Evolutionary conservation across 2,797 vertebrate genomes (phyloP), one percentile per base, ranked within the genome.

Genomic region (Eleutherodactylus coqui): DNA sequence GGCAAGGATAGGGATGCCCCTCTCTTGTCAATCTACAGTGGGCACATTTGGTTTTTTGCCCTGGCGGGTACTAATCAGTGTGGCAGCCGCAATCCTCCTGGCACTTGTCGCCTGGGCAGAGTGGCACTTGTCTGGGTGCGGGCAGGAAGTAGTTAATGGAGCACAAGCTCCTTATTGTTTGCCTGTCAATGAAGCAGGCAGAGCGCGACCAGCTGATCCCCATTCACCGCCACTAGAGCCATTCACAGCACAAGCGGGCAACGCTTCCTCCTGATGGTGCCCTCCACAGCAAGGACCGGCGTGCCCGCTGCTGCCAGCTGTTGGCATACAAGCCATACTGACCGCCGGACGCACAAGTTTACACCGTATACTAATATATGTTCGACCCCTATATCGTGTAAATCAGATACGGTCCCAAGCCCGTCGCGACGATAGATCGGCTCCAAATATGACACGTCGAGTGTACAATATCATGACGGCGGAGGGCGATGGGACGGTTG

Each of bases 151-250:
- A n/a, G 85, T 86, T 86, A 86, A 86, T 21, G 21, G 36, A 78
- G 85, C 85, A 87, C 85, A 87, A 72, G 80, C 58, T 64, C 49
- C 64, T 87, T 69, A 87, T 87, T 87, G 85, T 87, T 83, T 55
- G 60, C 34, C 85, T 83, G 85, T 87, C 85, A 87, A 87, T 83
- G 85, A 79, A 83, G 79, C 79, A 32, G 85, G 43, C 85, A 58
- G 79, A 77, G 60, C 70, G 58, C 58, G 79, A 86, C 72, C 79
- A 87, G 85, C 85, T 87, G 85, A 87, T 87, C 75, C 85, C 85
- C 80, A 79, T 77, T 83, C 85, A 72, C 73, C 36, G 70, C 85
- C 85, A 83, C 85, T 87, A 83, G 79, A 87, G 27, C 79, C 85
- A 87, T 87, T 87, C 79, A 87, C 38, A 55, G 79, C 77, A 47